phyloP scores from a whole-genome alignment of 2,797 vertebrate species.

The Chrysocyon brachyurus region DNA sequence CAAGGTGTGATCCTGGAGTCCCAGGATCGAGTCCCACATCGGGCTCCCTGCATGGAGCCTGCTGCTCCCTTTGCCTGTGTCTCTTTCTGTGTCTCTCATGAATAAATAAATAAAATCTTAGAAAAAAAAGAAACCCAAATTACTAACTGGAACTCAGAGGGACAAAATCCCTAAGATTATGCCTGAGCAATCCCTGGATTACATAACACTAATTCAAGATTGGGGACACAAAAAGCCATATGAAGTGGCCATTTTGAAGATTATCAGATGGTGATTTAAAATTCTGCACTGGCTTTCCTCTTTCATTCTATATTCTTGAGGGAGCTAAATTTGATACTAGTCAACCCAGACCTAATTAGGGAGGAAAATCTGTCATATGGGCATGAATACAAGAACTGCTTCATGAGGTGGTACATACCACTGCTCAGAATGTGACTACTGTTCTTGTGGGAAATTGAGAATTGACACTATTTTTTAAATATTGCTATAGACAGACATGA shows the following conservation, averaged over 20 bases:
- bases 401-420: not conserved
- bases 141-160: not conserved
- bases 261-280: not conserved
- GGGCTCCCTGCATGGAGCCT: too few relatives aligned
- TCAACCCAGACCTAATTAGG: conserved; percentile 15
- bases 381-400: not conserved
- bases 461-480: not conserved
- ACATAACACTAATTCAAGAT: not conserved
- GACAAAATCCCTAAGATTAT: not conserved
- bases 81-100: too few relatives aligned
- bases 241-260: conserved; percentile 14
- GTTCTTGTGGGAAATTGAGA: not conserved
- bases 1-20: too few relatives aligned
- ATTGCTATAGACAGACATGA: not conserved
- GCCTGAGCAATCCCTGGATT: not conserved
- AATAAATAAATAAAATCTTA: too few relatives aligned
- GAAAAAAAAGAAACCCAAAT: not conserved
- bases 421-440: not conserved
- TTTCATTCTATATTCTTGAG: not conserved
- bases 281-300: not conserved
- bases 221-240: not conserved
- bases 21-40: too few relatives aligned
- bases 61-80: too few relatives aligned
- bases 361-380: conserved; percentile 38
- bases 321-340: not conserved